Percentiles rank a stretch among this genome's conserved stretches.
Conservation (phyloP, 2,113 vertebrate species). For the Pontoporia blainvillei region DNA sequence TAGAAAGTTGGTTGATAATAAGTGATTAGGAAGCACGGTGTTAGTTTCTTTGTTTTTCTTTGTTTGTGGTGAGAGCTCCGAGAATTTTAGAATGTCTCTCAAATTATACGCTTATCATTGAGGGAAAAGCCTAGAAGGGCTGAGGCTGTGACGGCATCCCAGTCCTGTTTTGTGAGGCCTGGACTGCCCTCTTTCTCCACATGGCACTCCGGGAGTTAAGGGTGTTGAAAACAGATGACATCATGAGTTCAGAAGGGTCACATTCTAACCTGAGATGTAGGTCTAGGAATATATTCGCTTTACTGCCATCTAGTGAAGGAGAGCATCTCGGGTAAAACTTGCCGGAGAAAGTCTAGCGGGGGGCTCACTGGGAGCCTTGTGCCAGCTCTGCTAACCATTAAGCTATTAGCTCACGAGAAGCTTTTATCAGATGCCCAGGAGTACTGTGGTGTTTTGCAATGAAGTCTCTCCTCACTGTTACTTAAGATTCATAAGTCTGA, state of each 20-base stretch:
- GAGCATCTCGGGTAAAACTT: conserved; percentile 50
- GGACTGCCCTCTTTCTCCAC: neutral
- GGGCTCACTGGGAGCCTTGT: neutral
- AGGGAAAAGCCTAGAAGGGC: neutral
- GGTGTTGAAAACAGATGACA: conserved; percentile 58
- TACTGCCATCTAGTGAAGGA: conserved; percentile 60
- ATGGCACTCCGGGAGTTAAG: neutral
- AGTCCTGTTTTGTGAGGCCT: neutral
- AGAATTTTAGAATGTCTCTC: neutral
- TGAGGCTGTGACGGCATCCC: neutral
- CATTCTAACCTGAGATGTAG: neutral
- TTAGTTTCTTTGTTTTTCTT: neutral
- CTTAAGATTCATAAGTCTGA: neutral
- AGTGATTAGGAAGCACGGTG: neutral
- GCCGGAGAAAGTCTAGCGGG: neutral
- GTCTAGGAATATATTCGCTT: conserved; percentile 18
- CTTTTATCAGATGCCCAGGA: conserved; percentile 36
- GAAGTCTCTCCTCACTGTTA: neutral
- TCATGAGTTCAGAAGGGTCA: conserved; percentile 60
- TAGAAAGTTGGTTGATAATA: neutral
- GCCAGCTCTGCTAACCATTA: neutral
- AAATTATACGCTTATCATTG: neutral
- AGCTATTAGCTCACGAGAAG: conserved; percentile 56
- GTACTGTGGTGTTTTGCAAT: neutral
- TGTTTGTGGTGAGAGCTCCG: neutral